phyloP scores from a whole-genome alignment of 2,888 invertebrate species.

The Folsomia candida region DNA sequence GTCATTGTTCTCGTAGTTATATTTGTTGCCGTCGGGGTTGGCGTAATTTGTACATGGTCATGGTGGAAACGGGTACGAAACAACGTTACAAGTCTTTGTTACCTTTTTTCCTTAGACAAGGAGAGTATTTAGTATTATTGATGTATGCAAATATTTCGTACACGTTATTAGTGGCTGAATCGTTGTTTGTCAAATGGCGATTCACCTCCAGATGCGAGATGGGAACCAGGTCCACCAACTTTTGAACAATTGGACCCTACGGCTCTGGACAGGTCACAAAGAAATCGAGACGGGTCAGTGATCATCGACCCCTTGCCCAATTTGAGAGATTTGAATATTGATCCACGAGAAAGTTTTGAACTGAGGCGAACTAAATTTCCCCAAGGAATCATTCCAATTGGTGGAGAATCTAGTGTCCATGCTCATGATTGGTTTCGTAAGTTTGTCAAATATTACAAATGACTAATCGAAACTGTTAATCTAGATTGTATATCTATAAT shows the following conservation, averaged over 20 bases:
- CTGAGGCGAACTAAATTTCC: conserved; percentile 20
- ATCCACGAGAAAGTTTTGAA: conserved; percentile 34
- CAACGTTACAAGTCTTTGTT: too few relatives aligned
- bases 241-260: conserved; percentile 17
- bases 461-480: too few relatives aligned
- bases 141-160: too few relatives aligned
- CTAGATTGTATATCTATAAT: too few relatives aligned
- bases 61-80: conserved; percentile 33
- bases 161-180: neutral
- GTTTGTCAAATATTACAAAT: neutral
- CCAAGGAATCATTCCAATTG: conserved; percentile 16
- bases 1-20: neutral
- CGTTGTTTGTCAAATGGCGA: neutral
- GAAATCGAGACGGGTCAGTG: conserved; percentile 1
- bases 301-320: conserved; percentile 28
- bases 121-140: too few relatives aligned
- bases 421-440: conserved; percentile 38
- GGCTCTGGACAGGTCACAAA: neutral
- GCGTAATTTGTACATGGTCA: conserved; percentile 23
- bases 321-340: conserved; percentile 16
- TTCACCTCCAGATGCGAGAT: neutral
- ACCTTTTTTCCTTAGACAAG: too few relatives aligned
- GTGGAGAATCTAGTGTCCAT: conserved; percentile 15
- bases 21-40: conserved; percentile 12
- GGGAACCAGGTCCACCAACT: neutral